Conservation (phyloP, 2,888 invertebrate genomes). For the Scaptomyza cyrtandrae region DNA sequence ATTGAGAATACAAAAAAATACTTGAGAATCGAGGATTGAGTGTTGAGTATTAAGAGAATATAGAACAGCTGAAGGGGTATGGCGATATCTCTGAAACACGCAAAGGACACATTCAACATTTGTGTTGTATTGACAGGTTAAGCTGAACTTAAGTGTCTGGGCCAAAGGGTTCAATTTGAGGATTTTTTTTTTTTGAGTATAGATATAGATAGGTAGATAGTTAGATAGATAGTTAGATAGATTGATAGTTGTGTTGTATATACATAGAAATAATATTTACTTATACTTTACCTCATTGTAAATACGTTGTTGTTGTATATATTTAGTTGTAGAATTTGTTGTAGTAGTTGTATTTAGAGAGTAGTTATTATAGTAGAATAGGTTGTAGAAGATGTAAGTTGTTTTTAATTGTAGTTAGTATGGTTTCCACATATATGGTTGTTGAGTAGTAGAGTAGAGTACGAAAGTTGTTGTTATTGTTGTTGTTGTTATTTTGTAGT, state of each 20-base stretch:
- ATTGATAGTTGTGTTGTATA: slow-evolving; percentile 25
- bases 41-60: background rate
- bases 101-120: background rate
- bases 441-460: slow-evolving; percentile 42
- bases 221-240: slow-evolving; percentile 22
- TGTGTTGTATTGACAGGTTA: slow-evolving; percentile 52
- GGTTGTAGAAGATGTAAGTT: slow-evolving; percentile 82
- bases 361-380: slow-evolving; percentile 72
- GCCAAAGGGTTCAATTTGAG: slow-evolving; percentile 19
- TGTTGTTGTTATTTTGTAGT: slow-evolving; percentile 38
- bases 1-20: slow-evolving; percentile 26
- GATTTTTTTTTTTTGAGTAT: background rate
- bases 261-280: slow-evolving; percentile 59
- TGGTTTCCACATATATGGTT: slow-evolving; percentile 76
- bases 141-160: slow-evolving; percentile 38
- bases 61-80: background rate
- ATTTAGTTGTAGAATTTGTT: slow-evolving; percentile 50
- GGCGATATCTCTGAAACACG: background rate
- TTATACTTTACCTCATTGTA: slow-evolving; percentile 84
- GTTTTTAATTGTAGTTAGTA: slow-evolving; percentile 77
- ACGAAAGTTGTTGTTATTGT: slow-evolving; percentile 59
- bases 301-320: slow-evolving; percentile 76
- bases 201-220: slow-evolving; percentile 5
- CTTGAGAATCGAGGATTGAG: background rate
- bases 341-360: slow-evolving; percentile 77